Evolutionary conservation across 2,113 vertebrate species (phyloP), one percentile per base, ranked within the genome.

Genomic region (Rutilus rutilus): DNA sequence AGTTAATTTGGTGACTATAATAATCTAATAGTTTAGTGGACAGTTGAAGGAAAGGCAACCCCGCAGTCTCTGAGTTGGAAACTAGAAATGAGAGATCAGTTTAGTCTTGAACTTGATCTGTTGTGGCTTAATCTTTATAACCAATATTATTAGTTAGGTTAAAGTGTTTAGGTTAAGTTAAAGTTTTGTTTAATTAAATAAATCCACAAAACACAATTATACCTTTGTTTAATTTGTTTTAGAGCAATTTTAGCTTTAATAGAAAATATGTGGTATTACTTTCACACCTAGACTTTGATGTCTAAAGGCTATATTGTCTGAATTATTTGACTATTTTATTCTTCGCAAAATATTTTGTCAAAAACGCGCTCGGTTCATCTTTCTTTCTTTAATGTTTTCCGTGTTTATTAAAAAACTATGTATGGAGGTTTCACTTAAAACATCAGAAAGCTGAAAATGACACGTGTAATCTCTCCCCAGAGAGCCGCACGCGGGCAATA

Each of bases 361-460:
- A 47, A 57, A 59, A 36, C 5, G 52, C 52, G 4, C 36, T 90
- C 88, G 89, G 88, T 87, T 92, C 89, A 93, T 93, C 89, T 90
- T 91, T 92, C 86, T 89, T 9, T 85, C 76, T 19, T 87, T 90
- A 89, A 87, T 90, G 81, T 89, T 89, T 50, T 87, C 88, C 78
- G 86, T 85, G 88, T 88, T 69, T 82, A 23, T 3, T 6, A 75
- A 10, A 81, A 52, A 47, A 52, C 0, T 91, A 91, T 92, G 89
- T 93, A 82, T 91, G 84, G 73, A 80, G 90, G 88, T 88, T 90
- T 93, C 92, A 93, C 90, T 93, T 92, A 92, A 93, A 93, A 93
- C 92, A 94, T 91, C 92, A 95, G 93, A 92, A 95, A 92, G 91
- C 93, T 93, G 93, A 94, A 94, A 94, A 94, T 94, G 93, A 94